phyloP scores from a whole-genome alignment of 2,888 invertebrate species.

The Heliothis peltigera region DNA sequence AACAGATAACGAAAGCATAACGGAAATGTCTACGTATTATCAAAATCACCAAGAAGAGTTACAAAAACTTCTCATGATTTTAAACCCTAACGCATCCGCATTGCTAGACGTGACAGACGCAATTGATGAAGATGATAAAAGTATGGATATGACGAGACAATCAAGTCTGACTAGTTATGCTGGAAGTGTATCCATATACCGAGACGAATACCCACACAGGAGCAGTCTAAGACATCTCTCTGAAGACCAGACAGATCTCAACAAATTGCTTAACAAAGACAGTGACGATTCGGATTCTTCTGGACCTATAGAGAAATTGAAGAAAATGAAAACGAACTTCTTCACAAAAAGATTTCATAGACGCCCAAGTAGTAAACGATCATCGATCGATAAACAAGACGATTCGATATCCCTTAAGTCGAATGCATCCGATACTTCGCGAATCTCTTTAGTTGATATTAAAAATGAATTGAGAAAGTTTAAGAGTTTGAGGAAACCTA shows the following conservation, averaged over 20 bases:
- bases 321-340: conserved; percentile 90
- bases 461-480: conserved; percentile 84
- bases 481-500: conserved; percentile 82
- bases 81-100: conserved; percentile 81
- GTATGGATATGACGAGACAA: conserved; percentile 72
- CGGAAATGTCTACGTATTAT: conserved; percentile 83
- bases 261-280: conserved; percentile 88
- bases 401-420: conserved; percentile 89
- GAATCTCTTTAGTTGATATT: conserved; percentile 82
- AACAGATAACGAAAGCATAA: conserved; percentile 83
- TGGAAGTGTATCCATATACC: conserved; percentile 80
- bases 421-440: conserved; percentile 86
- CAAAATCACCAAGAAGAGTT: conserved; percentile 83
- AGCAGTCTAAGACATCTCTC: conserved; percentile 81
- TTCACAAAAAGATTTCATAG: conserved; percentile 91
- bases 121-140: conserved; percentile 81
- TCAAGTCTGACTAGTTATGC: conserved; percentile 77
- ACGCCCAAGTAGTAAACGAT: conserved; percentile 82
- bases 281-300: conserved; percentile 83
- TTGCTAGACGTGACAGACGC: conserved; percentile 81
- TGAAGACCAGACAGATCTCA: conserved; percentile 84
- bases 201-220: conserved; percentile 79
- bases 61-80: conserved; percentile 77
- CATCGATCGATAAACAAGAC: conserved; percentile 82
- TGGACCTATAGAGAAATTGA: conserved; percentile 89